Percentiles rank a stretch among this genome's conserved stretches.
Evolutionary conservation across 2,888 invertebrate species (phyloP).

Genomic region (Drosophila birchii): DNA sequence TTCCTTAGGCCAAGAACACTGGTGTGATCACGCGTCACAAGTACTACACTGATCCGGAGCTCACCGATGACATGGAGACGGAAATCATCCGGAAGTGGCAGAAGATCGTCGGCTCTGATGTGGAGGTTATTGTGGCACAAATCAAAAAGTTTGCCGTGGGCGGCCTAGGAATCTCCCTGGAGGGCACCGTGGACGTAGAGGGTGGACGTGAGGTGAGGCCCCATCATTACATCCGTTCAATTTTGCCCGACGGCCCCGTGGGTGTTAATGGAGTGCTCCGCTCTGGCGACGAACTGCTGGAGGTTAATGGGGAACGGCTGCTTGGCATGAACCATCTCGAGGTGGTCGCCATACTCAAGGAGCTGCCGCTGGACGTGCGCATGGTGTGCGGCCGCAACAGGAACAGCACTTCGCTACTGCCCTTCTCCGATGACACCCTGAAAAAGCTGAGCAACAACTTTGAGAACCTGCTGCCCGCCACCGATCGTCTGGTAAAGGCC

Average conservation of each 20-base stretch:
- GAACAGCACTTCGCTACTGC: slow-evolving; percentile 77
- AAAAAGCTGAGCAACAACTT: slow-evolving; percentile 87
- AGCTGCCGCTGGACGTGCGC: slow-evolving; percentile 94
- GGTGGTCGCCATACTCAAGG: slow-evolving; percentile 96
- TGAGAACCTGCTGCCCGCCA: slow-evolving; percentile 86
- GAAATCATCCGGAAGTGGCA: slow-evolving; percentile 93
- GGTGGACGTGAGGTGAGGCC: slow-evolving; percentile 98
- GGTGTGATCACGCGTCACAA: slow-evolving; percentile 81
- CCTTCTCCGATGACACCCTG: slow-evolving; percentile 84
- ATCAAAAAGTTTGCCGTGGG: slow-evolving; percentile 94
- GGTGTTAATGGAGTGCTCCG: slow-evolving; percentile 94
- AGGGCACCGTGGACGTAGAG: slow-evolving; percentile 99
- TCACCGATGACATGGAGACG: slow-evolving; percentile 91
- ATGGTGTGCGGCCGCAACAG: slow-evolving; percentile 93
- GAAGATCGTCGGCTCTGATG: slow-evolving; percentile 91
- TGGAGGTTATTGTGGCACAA: slow-evolving; percentile 92
- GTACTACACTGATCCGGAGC: slow-evolving; percentile 84
- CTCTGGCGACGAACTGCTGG: slow-evolving; percentile 97
- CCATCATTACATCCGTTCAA: slow-evolving; percentile 99
- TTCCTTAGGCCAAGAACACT: slow-evolving; percentile 77
- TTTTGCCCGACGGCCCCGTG: slow-evolving; percentile 98
- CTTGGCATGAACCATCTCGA: slow-evolving; percentile 96
- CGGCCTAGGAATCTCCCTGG: slow-evolving; percentile 97
- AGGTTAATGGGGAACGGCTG: slow-evolving; percentile 95
- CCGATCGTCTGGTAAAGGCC: slow-evolving; percentile 92